phyloP scores from a whole-genome alignment of 2,797 vertebrate genomes.

The Galaxias olidus region DNA sequence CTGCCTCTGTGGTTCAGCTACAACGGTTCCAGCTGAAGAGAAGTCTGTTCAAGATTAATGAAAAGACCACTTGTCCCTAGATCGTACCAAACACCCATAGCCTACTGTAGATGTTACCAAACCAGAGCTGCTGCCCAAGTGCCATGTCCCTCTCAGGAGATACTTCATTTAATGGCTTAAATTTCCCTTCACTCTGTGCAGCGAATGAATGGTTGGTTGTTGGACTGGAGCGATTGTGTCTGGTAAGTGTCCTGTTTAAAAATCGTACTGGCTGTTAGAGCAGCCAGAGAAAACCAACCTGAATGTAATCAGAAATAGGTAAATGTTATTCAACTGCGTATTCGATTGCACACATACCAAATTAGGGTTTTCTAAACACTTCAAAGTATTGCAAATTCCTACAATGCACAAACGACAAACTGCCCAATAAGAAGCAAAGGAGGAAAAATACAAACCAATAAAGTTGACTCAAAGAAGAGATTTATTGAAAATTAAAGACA shows the following conservation, averaged over 20 bases:
- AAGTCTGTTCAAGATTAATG: constrained; percentile 24
- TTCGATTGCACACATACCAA: too few relatives aligned
- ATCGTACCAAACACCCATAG: constrained; percentile 7
- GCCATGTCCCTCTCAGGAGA: constrained; percentile 22
- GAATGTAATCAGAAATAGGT: neutral
- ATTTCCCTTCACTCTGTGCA: neutral
- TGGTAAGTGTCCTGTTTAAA: constrained; percentile 13
- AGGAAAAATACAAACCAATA: neutral
- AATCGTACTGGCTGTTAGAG: neutral
- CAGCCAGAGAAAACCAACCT: constrained; percentile 22
- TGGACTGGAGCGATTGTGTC: constrained; percentile 11
- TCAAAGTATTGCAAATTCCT: too few relatives aligned
- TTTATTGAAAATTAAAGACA: constrained; percentile 72
- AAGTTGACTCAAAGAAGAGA: constrained; percentile 51
- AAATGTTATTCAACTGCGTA: constrained; percentile 3
- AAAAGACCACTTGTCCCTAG: constrained; percentile 43
- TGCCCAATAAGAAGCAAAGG: neutral
- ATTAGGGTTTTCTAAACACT: too few relatives aligned
- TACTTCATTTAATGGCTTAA: constrained; percentile 5
- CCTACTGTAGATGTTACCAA: constrained; percentile 34
- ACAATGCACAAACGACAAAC: neutral
- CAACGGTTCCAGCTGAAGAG: constrained; percentile 17
- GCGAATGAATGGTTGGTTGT: constrained; percentile 45
- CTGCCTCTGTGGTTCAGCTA: neutral
- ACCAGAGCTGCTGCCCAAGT: constrained; percentile 22